A percentile compares a stretch with the other conserved stretches of the same genome.
Evolutionary conservation across 1,140 invertebrate genomes (phyloP).

Genomic region (Hyphantria cunea): DNA sequence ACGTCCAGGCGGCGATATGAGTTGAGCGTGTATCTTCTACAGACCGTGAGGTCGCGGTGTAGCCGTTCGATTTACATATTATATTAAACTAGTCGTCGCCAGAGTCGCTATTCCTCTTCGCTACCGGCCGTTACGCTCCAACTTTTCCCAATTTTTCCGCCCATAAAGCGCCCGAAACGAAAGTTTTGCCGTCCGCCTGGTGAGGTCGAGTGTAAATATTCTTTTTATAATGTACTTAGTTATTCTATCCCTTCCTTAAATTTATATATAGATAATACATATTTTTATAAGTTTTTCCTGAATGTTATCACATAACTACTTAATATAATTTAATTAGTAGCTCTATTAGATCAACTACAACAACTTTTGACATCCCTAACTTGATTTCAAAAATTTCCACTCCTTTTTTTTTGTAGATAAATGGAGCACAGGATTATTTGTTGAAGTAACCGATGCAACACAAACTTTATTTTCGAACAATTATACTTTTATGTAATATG

Average conservation of each 20-base stretch:
- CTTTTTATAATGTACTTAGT: constrained; percentile 79
- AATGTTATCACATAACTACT: neutral
- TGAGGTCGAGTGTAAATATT: constrained; percentile 78
- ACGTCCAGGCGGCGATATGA: constrained; percentile 72
- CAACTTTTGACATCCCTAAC: too few species aligned
- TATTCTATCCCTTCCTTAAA: constrained; percentile 61
- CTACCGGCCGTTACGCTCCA: constrained; percentile 75
- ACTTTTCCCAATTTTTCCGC: constrained; percentile 80
- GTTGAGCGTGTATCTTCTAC: constrained; percentile 57
- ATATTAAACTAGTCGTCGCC: constrained; percentile 73
- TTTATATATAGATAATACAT: constrained; percentile 59
- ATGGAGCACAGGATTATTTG: too few species aligned
- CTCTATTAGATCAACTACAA: too few species aligned
- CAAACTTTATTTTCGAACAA: too few species aligned
- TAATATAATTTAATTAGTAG: too few species aligned
- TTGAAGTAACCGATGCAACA: too few species aligned
- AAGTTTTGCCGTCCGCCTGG: constrained; percentile 71
- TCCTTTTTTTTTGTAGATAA: too few species aligned
- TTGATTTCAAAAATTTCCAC: too few species aligned
- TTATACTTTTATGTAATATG: too few species aligned
- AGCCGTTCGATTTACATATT: constrained; percentile 79
- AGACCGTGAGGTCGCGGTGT: constrained; percentile 63
- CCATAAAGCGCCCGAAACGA: constrained; percentile 75
- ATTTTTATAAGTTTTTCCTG: constrained; percentile 31
- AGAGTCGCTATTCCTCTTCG: constrained; percentile 53